phyloP scores from a whole-genome alignment of 2,888 invertebrate genomes.

The Eupsilia transversa region DNA sequence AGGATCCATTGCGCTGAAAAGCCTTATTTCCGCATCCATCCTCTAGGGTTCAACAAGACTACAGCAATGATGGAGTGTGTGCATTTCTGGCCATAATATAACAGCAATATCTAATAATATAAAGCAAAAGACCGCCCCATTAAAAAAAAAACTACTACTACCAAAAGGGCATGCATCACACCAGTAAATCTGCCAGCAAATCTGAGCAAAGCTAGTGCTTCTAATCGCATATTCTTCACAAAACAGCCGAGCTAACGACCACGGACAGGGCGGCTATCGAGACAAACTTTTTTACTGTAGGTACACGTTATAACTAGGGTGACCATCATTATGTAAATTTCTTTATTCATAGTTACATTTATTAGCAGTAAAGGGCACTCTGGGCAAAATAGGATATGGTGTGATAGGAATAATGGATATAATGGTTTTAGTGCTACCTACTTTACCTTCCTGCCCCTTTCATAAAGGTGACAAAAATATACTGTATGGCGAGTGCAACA shows the following conservation, averaged over 20 bases:
- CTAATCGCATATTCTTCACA: constrained; percentile 64
- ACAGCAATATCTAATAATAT: too few species aligned
- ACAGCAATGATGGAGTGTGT: background rate
- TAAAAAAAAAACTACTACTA: too few species aligned
- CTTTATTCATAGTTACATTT: constrained; percentile 33
- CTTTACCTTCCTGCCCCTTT: background rate
- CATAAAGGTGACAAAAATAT: background rate
- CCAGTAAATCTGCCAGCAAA: constrained; percentile 35
- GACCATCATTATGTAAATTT: constrained; percentile 51
- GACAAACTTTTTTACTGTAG: constrained; percentile 67
- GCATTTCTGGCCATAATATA: background rate
- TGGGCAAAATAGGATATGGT: constrained; percentile 21
- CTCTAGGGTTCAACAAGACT: too few species aligned
- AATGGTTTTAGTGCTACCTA: constrained; percentile 8
- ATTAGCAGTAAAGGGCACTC: constrained; percentile 30
- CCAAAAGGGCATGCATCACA: too few species aligned
- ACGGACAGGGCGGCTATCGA: constrained; percentile 58
- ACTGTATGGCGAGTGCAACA: background rate
- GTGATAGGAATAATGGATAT: constrained; percentile 31
- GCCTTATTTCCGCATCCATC: background rate
- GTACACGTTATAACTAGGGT: constrained; percentile 56
- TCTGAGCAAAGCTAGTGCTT: constrained; percentile 32
- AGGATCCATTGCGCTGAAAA: background rate
- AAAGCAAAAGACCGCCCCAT: too few species aligned
- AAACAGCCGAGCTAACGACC: constrained; percentile 62